Base-by-base conservation (phyloP, 1,140 invertebrate species). In the Neuroterus valhalla region DNA sequence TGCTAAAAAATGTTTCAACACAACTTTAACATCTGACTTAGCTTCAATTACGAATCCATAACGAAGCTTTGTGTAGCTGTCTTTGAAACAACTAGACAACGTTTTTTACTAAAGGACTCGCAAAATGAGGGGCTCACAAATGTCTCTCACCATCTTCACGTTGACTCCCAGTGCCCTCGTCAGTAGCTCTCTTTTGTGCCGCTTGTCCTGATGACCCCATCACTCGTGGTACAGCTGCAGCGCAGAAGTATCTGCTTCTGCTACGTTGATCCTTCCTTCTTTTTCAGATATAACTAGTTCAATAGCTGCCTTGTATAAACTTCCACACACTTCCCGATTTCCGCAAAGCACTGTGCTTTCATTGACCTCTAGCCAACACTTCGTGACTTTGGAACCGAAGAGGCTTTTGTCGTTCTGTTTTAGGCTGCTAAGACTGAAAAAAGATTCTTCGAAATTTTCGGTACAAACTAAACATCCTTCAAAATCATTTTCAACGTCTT, bases 401-500 rank as follows among this genome's bases (percentile, higher is more conserved):
- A 68, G 74, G 52, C 82, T 81, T 23, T 80, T 80, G 68, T 68
- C 23, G 50, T 84, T 82, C 69, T 72, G 66, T 84, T 80, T 31
- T 84, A 80, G 15, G 81, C 81, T 45, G 79, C 82, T 73, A 84
- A 69, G 75, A 84, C 72, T 66, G 86, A 87, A 74, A 87, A 84
- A 31, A 86, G 62, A 74, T 85, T 86, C 74, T 70, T 81, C 2
- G 68, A 68, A 66, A 85, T 79, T n/a, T 81, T 73, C 42, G 82
- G 81, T 43, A 85, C 82, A 71, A 78, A 79, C 83, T 78, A 86
- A 5, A 85, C 78, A 77, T 86, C 76, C 42, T 66, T 66, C 17
- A 84, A 55, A 15, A 68, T 70, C 21, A 82, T 21, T 2, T 71
- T 73, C 43, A 75, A 14, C 1, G 21, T 44, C 70, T 76, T 77